Evolutionary conservation across 2,113 vertebrate species (phyloP), one percentile per base, ranked within the genome.

Genomic region (Melozone crissalis): DNA sequence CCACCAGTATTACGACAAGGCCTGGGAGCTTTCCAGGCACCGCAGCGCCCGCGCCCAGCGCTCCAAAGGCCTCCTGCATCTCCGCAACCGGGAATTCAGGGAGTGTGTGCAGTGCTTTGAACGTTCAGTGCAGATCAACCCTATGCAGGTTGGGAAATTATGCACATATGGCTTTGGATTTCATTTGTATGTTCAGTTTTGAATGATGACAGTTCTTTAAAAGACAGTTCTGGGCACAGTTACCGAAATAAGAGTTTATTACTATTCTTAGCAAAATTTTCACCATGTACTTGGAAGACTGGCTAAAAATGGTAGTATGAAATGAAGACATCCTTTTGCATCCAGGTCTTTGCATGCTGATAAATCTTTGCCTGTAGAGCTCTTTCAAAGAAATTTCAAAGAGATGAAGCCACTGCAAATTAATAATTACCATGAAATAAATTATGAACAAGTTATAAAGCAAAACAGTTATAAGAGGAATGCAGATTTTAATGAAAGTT

Each of bases 1-100:
- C 12, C 99, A 98, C 22, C 98, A 98, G 81, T 99, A 97, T 90
- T 99, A 99, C 1, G 98, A 99, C 84, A 98, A 94, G 74, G 99
- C 99, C 19, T 99, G 99, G 99, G 98, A 99, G 93, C 93, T 99
- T 80, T 99, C 99, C 4, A 95, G 81, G 26, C 97, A 97, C n/a
- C 98, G 98, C 87, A 99, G 99, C 0, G 98, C 99, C 43, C 98
- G 99, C 0, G 98, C 99, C 49, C 99, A 99, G 96, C 98, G 99
- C 67, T 99, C 98, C 96, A 99, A 99, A 95, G 99, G 99, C 35
- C 98, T 99, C 75, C 98, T 99, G 15, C 98, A 99, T 73, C 99
- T 99, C 65, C 98, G 96, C 17, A 97, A 97, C 96, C 98, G 93
- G 90, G 98, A 99, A 76, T 98, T 99, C 90, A 97, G 95, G 93